Conservation (phyloP, 2,797 vertebrate genomes). For the Sebastes trivittatus region DNA sequence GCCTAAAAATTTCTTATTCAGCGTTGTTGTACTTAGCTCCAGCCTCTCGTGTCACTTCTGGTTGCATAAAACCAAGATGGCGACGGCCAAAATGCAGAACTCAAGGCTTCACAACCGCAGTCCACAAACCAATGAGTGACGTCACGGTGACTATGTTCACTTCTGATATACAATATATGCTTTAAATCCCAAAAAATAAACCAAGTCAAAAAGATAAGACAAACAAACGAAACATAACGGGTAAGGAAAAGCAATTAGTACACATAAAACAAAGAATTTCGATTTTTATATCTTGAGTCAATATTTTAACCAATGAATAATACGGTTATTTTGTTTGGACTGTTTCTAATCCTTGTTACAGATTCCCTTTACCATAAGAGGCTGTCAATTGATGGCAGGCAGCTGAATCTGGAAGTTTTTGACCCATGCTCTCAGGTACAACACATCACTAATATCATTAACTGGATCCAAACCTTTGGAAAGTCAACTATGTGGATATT, state of each 20-base stretch:
- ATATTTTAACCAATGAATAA: not conserved
- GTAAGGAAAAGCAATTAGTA: not conserved
- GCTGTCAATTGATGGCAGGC: constrained; percentile 77
- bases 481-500: not conserved
- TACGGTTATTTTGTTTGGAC: not conserved
- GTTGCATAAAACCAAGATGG: too few relatives aligned
- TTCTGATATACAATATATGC: too few relatives aligned
- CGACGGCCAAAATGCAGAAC: too few relatives aligned
- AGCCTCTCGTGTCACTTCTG: too few relatives aligned
- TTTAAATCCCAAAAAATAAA: not conserved
- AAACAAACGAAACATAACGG: not conserved
- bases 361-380: constrained; percentile 80
- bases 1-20: too few relatives aligned
- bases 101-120: too few relatives aligned
- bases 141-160: too few relatives aligned
- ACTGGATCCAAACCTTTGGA: not conserved
- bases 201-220: not conserved
- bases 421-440: constrained; percentile 80
- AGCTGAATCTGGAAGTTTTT: constrained; percentile 80
- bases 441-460: not conserved
- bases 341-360: constrained; percentile 25
- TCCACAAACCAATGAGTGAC: too few relatives aligned
- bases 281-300: not conserved
- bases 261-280: not conserved
- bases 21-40: too few relatives aligned